Base-by-base conservation (phyloP, 2,888 invertebrate genomes). In the Pyrrhosoma nymphula region DNA sequence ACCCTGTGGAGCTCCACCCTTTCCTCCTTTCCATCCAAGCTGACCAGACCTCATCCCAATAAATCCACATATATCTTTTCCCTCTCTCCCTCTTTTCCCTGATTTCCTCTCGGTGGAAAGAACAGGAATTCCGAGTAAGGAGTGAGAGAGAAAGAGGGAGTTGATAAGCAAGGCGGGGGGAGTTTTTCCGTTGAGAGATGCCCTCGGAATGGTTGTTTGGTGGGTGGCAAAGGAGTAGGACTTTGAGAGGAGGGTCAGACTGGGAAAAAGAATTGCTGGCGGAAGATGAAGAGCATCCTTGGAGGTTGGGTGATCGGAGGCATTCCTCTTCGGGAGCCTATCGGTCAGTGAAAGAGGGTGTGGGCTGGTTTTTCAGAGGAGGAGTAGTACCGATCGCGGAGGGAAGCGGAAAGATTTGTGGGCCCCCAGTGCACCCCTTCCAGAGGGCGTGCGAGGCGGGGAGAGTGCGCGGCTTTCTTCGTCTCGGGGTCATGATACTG, bases 391-490 rank as follows among this genome's bases (percentile, higher is more conserved):
- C 47, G 55, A 93, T 93, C 69, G 69, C 26, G 47, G 12, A 60
- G 93, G n/a, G 39, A 93, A 26, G 69, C 26, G 47, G 91, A 14
- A 69, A 93, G 93, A 93, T 93, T 93, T 93, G 93, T 93, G 93
- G 69, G 35, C 69, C 69, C 93, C 4, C 20, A n/a, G n/a, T 20
- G 26, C 35, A 39, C 47, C 93, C n/a, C 56, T 30, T 56, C 56
- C 18, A 30, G n/a, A 1, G 18, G 47, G 56, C 35, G 30, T 35
- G 35, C 20, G 60, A 35, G 82, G 26, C 4, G 82, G 14, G 82
- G 63, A 91, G 69, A 75, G 16, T 14, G 60, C 16, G 16, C 56
- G 23, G 55, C 18, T 14, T 23, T 23, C 23, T 89, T 26, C 10
- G 69, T 93, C n/a, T 39, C 56, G 39, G 16, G 26, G 93, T 20